Percentiles rank a stretch among this genome's conserved stretches.
Evolutionary conservation across 2,888 invertebrate genomes (phyloP).

Genomic region (Andrena flavipes): DNA sequence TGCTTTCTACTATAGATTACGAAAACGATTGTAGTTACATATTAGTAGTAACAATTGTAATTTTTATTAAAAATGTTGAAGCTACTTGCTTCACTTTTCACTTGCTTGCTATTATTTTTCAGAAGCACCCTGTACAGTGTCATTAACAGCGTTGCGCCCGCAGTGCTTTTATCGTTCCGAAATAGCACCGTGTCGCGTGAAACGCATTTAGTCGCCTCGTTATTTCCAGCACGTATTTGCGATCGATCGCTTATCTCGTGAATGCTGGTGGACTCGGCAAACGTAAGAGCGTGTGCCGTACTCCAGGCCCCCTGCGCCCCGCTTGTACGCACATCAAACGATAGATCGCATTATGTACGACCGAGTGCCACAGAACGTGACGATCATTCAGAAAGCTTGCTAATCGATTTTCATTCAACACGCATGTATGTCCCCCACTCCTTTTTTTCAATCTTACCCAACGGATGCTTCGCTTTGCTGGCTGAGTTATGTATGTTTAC

Average conservation of each 20-base stretch:
- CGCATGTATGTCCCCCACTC: neutral
- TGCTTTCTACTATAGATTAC: too few relatives aligned
- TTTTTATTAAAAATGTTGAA: too few relatives aligned
- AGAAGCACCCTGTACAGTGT: too few relatives aligned
- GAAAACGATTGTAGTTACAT: too few relatives aligned
- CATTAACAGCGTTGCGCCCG: neutral
- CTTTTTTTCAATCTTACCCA: neutral
- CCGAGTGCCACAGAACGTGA: conserved; percentile 24
- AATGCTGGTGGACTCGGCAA: conserved; percentile 22
- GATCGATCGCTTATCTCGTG: conserved; percentile 38
- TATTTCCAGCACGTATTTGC: conserved; percentile 26
- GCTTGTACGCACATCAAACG: neutral
- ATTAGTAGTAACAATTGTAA: too few relatives aligned
- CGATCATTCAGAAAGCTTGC: conserved; percentile 29
- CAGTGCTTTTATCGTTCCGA: neutral
- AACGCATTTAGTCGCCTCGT: conserved; percentile 13
- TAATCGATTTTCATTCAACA: conserved; percentile 47
- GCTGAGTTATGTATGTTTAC: too few relatives aligned
- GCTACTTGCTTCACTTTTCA: too few relatives aligned
- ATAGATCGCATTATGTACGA: conserved; percentile 23
- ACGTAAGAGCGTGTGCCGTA: conserved; percentile 6
- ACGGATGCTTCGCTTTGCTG: neutral
- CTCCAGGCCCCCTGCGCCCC: neutral
- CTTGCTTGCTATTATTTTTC: too few relatives aligned
- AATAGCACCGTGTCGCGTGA: neutral